Base-by-base conservation (phyloP, 2,113 vertebrate species). In the Empidonax traillii region DNA sequence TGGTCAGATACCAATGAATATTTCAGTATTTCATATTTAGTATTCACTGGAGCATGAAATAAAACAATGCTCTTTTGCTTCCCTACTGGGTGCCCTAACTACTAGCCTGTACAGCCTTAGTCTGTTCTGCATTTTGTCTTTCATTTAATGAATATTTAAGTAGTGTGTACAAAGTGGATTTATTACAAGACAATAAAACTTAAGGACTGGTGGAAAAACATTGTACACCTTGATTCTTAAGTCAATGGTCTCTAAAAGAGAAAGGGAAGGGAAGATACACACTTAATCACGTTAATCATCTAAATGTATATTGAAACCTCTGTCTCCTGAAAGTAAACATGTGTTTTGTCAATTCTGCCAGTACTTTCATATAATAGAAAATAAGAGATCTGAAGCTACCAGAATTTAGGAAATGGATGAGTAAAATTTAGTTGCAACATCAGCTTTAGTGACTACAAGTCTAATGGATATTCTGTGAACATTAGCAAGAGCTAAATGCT, bases 21-120 rank as follows among this genome's bases (percentile, higher is more conserved):
- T 95, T 96, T 92, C 76, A 96, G 80, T 43, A 81, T 83, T 88
- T 90, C 52, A 37, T 75, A 78, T 91, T 75, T 90, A 85, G 77
- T 78, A 78, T 89, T 94, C 35, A 85, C 53, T 87, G 80, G 47
- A 91, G n/a, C 44, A 94, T 52, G 91, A 85, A 85, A 89, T 14
- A 80, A 87, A 89, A 59, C 8, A 8, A 65, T 68, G 51, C 16
- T 63, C 55, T 35, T 95, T 92, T 87, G 33, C 61, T 94, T 85
- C 80, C 80, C 49, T 28, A 81, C 52, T 13, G 52, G 39, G 52
- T 84, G 51, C 49, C 78, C 21, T 51, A 85, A 88, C 33, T 30
- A 41, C 15, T 51, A 53, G 24, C 17, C 47, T 92, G 30, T 41
- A 61, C 14, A 61, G 19, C 22, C 28, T 10, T 39, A 78, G 43